A percentile compares a stretch with the other conserved stretches of the same genome.
Evolutionary conservation across 2,888 invertebrate genomes (phyloP).

Genomic region (Physocephala rufipes): DNA sequence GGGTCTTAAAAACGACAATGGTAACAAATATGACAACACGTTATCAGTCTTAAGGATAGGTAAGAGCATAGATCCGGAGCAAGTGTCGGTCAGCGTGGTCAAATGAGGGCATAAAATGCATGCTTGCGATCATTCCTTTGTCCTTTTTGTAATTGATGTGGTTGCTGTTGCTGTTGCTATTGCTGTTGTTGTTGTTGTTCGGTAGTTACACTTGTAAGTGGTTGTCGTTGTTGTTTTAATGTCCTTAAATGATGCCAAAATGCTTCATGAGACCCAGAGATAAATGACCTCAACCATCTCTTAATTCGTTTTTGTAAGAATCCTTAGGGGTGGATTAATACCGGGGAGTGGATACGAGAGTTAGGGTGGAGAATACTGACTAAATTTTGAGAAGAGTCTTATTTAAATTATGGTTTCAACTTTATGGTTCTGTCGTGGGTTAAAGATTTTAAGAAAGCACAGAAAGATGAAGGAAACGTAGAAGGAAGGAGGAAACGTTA

Average conservation of each 20-base stretch:
- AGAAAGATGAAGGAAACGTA: not conserved
- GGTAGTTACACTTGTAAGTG: not conserved
- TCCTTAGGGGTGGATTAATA: conserved; percentile 10
- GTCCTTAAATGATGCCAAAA: conserved; percentile 55
- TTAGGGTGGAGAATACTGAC: conserved; percentile 35
- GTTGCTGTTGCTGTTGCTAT: conserved; percentile 39
- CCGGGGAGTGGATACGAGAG: not conserved
- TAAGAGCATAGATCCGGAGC: conserved; percentile 55
- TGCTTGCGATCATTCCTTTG: conserved; percentile 40
- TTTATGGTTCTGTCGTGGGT: conserved; percentile 38
- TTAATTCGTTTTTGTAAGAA: conserved; percentile 39
- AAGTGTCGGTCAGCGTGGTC: conserved; percentile 51
- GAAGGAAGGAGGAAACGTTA: not conserved
- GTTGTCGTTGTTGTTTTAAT: conserved; percentile 32
- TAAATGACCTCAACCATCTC: conserved; percentile 66
- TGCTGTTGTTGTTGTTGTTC: conserved; percentile 33
- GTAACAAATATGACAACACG: not conserved
- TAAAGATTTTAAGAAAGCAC: not conserved
- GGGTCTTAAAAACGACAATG: not conserved
- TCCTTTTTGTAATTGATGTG: conserved; percentile 2
- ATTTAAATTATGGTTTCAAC: conserved; percentile 49
- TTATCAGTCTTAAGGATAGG: conserved; percentile 3
- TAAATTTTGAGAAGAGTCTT: conserved; percentile 38
- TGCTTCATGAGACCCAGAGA: conserved; percentile 54
- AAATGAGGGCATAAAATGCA: conserved; percentile 55